These are phyloP conservation scores for Andrena minutula DNA, from an alignment of 2,888 invertebrate species.

Conservation along the genomic window DNA sequence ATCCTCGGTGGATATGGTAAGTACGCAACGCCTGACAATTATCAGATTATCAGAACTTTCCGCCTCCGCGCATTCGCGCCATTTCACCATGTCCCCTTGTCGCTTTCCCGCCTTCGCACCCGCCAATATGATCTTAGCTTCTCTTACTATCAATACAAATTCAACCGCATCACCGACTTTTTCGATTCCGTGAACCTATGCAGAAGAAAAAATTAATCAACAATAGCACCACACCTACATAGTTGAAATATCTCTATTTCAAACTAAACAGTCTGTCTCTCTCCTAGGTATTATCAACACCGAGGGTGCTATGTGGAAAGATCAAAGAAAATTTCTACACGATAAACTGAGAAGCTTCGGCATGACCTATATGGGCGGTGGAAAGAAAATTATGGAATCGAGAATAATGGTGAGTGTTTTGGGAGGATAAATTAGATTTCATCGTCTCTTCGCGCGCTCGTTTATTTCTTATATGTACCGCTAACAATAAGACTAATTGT, in stretches of 20 bases:
- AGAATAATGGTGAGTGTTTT: slow-evolving; percentile 91
- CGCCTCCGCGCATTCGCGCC: slow-evolving; percentile 5
- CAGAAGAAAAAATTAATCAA: neutral
- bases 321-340: slow-evolving; percentile 94
- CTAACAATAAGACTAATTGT: too few relatives aligned
- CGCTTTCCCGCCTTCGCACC: neutral
- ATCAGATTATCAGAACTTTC: slow-evolving; percentile 14
- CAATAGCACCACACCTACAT: neutral
- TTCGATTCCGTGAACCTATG: slow-evolving; percentile 18
- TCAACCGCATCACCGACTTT: slow-evolving; percentile 9
- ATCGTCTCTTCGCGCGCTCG: neutral
- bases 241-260: neutral
- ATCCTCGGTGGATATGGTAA: slow-evolving; percentile 96
- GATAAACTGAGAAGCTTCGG: slow-evolving; percentile 94
- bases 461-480: neutral
- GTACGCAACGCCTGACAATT: slow-evolving; percentile 80
- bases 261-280: slow-evolving; percentile 17
- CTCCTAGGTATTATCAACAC: slow-evolving; percentile 94
- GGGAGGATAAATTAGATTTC: neutral
- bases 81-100: neutral
- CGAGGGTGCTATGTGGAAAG: slow-evolving; percentile 95
- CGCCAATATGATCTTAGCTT: neutral
- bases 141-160: neutral
- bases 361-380: slow-evolving; percentile 93
- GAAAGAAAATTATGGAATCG: slow-evolving; percentile 93